Base-by-base conservation (phyloP, 2,797 vertebrate genomes). In the Trichosurus vulpecula region DNA sequence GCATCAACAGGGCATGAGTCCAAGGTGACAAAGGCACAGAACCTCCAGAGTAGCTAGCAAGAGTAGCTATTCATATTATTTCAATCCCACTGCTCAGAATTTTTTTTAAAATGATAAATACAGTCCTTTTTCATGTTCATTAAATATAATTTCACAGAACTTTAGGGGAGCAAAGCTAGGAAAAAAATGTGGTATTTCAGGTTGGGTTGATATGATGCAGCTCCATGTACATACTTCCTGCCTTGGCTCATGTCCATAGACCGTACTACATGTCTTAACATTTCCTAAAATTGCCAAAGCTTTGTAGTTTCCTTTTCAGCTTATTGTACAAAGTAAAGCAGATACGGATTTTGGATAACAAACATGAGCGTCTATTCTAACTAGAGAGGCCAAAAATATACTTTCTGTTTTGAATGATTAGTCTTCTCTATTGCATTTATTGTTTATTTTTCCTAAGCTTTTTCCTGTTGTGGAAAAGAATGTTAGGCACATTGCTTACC, bases 161-260 rank as follows among this genome's bases (percentile, higher is more conserved):
- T 4, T 57, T 94, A 91, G 25, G 96, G 41, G 92, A 91, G 92
- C 90, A 91, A 8, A 95, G 81, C 25, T 30, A 93, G 90, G 90
- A 16, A 27, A 93, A 55, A 58, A 96, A 97, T 95, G 97, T 96
- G 52, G 90, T 94, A 93, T 95, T 96, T 97, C 97, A 94, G 90
- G 97, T 90, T 94, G 47, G 94, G 90, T 89, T 95, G 61, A 96
- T 54, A 52, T 55, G 92, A 87, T 93, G 92, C 81, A 57, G 16
- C 52, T 89, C 91, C 90, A 93, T 54, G 57, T 54, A 16, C 3
- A 58, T 58, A 55, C 53, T 91, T 29, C 95, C 52, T 92, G 93
- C 91, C 52, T 97, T 94, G 93, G 96, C 90, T 94, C 51, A 90
- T 87, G 27, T 94, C 91, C 90, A 54, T 91, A 93, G 90, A 1